Percentiles rank a stretch among this genome's conserved stretches.
phyloP scores from a whole-genome alignment of 2,113 vertebrate species.

The Megaleporinus macrocephalus region DNA sequence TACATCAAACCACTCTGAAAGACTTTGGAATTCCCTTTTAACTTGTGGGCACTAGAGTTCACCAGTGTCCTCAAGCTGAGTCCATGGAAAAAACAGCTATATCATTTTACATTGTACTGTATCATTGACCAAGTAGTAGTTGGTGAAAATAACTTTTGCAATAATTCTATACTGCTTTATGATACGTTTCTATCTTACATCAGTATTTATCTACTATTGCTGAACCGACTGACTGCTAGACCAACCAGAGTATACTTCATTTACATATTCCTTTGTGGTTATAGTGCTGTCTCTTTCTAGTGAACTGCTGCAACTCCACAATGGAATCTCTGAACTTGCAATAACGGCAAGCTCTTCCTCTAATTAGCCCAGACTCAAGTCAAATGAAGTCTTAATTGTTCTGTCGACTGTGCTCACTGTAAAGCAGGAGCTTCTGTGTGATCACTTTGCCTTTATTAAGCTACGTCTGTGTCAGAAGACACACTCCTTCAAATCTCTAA shows the following conservation, averaged over 20 bases:
- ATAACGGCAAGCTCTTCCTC: conserved; percentile 20
- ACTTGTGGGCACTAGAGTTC: too few species aligned
- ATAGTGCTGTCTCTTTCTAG: not conserved
- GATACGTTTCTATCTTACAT: too few species aligned
- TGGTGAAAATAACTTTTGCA: too few species aligned
- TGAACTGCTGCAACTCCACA: conserved; percentile 25
- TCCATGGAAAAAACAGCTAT: too few species aligned
- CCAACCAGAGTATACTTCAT: not conserved
- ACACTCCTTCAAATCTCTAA: conserved; percentile 17
- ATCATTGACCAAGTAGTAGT: too few species aligned
- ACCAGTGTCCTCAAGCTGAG: too few species aligned
- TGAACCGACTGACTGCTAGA: not conserved
- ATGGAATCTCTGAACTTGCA: conserved; percentile 26
- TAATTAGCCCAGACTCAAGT: conserved; percentile 25
- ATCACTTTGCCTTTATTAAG: conserved; percentile 3
- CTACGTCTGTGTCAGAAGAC: conserved; percentile 1
- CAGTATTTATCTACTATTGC: not conserved
- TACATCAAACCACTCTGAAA: too few species aligned
- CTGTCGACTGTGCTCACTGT: conserved; percentile 8
- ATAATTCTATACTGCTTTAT: too few species aligned
- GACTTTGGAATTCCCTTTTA: too few species aligned
- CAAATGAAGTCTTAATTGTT: conserved; percentile 37
- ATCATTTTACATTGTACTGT: too few species aligned
- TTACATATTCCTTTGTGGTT: not conserved
- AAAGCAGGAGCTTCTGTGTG: conserved; percentile 13